Conservation (phyloP, 2,797 vertebrate species). For the Mormyrops boulengeri region DNA sequence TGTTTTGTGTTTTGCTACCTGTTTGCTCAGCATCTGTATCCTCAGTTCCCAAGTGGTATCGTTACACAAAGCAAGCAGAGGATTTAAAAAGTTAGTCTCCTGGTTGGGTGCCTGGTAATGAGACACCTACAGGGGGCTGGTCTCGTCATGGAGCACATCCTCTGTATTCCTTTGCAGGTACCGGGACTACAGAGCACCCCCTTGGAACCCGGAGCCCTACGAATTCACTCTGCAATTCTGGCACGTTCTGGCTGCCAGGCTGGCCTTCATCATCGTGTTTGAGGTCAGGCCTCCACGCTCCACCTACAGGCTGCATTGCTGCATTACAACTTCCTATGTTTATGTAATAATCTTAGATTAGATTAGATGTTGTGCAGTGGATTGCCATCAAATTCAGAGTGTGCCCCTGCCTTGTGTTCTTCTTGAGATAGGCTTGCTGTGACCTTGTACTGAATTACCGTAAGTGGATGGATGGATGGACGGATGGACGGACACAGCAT, state of each 20-base stretch:
- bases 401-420: background rate
- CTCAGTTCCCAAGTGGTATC: background rate
- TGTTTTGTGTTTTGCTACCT: background rate
- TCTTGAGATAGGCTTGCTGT: background rate
- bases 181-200: constrained; percentile 89
- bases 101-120: background rate
- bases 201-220: constrained; percentile 82
- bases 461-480: background rate
- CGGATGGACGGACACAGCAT: background rate
- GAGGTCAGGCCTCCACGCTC: constrained; percentile 68
- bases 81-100: too few relatives aligned
- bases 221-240: constrained; percentile 98
- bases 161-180: constrained; percentile 62
- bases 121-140: background rate
- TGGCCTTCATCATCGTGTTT: constrained; percentile 98
- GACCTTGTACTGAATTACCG: background rate
- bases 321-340: background rate
- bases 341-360: background rate
- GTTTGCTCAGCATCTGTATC: background rate
- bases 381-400: background rate
- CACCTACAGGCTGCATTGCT: background rate
- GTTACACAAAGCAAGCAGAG: background rate
- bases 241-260: constrained; percentile 90
- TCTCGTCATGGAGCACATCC: background rate
- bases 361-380: background rate